phyloP scores from a whole-genome alignment of 1,140 invertebrate species.

The Lepidurus apus region DNA sequence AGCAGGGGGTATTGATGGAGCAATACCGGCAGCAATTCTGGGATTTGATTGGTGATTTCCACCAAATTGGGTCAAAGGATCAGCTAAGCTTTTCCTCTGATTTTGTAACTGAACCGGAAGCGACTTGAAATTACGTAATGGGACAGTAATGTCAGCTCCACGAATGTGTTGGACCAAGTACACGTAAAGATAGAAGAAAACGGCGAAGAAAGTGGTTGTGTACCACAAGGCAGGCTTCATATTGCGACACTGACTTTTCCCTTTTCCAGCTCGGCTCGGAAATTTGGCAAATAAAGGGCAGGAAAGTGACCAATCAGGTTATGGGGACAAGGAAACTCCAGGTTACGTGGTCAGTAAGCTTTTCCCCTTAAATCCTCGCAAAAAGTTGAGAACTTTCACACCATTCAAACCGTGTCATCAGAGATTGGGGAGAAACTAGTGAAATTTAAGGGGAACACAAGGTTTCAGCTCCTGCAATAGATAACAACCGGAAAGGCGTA shows the following conservation, averaged over 20 bases:
- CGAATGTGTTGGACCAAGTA: constrained; percentile 45
- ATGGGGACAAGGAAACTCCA: neutral
- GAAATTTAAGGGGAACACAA: too few species aligned
- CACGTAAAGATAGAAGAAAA: constrained; percentile 46
- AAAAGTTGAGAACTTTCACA: neutral
- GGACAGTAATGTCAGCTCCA: constrained; percentile 37
- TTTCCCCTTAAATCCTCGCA: neutral
- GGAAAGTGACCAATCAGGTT: neutral
- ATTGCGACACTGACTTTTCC: constrained; percentile 27
- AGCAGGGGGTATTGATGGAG: constrained; percentile 42
- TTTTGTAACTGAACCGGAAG: neutral
- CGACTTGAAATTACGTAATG: neutral
- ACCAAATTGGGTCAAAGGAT: neutral
- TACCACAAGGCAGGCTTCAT: constrained; percentile 49
- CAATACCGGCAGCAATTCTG: neutral
- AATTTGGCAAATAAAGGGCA: neutral
- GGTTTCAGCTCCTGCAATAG: too few species aligned
- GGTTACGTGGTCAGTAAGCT: constrained; percentile 4
- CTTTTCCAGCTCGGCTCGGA: neutral
- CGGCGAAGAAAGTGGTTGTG: constrained; percentile 44
- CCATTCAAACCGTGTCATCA: too few species aligned
- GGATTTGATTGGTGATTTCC: neutral
- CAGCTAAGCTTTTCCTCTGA: neutral
- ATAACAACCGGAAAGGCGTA: too few species aligned
- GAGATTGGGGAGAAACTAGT: too few species aligned